phyloP scores from a whole-genome alignment of 2,888 invertebrate species.

The Chamaedrilus cognettii region DNA sequence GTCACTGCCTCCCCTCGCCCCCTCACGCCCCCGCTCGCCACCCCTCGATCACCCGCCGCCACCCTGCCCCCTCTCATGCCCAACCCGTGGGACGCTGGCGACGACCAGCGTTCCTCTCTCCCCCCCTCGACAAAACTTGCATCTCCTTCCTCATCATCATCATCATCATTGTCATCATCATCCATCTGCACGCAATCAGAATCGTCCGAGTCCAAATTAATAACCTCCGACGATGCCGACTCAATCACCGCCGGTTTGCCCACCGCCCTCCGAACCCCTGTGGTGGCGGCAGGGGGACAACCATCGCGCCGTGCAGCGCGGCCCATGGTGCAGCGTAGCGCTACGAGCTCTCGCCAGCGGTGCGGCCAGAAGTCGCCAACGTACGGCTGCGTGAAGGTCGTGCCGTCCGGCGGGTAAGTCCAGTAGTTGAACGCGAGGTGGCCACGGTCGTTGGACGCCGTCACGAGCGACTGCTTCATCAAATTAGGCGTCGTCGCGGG shows the following conservation, averaged over 20 bases:
- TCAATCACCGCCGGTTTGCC: not conserved
- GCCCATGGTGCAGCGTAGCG: not conserved
- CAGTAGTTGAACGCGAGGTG: slow-evolving; percentile 33
- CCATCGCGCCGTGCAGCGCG: not conserved
- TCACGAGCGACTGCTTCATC: not conserved
- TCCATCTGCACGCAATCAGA: not conserved
- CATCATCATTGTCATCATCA: not conserved
- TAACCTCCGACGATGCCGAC: not conserved
- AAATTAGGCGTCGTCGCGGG: not conserved
- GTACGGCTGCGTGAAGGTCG: slow-evolving; percentile 20
- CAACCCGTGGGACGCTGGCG: too few relatives aligned
- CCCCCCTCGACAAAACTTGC: too few relatives aligned
- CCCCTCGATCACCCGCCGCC: too few relatives aligned
- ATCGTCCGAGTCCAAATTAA: slow-evolving; percentile 12
- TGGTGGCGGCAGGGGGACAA: too few relatives aligned
- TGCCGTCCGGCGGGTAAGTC: slow-evolving; percentile 27
- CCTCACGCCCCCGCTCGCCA: too few relatives aligned
- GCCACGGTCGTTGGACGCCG: too few relatives aligned
- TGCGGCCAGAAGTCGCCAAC: slow-evolving; percentile 26
- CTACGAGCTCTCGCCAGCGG: slow-evolving; percentile 17
- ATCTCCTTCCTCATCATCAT: not conserved
- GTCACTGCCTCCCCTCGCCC: not conserved
- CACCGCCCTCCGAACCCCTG: not conserved
- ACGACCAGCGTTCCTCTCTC: too few relatives aligned
- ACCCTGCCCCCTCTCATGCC: too few relatives aligned